phyloP scores from a whole-genome alignment of 2,113 vertebrate species.

The Triplophysa dalaica region DNA sequence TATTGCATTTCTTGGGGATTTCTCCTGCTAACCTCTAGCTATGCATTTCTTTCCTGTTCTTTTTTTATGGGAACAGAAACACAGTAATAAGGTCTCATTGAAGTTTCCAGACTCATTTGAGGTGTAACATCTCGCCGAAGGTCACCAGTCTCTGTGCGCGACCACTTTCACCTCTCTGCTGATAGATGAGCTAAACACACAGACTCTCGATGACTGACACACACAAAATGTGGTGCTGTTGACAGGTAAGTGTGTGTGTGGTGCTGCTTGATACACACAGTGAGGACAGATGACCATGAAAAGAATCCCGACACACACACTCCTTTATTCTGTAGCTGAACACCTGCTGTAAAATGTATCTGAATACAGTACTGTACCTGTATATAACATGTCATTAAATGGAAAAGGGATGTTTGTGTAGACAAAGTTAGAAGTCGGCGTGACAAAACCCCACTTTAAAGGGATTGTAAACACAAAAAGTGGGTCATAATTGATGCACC shows the following conservation, averaged over 20 bases:
- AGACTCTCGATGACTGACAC: slow-evolving; percentile 21
- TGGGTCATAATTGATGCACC: no score
- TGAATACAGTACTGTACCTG: no score
- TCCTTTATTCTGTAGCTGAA: no score
- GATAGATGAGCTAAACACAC: neutral
- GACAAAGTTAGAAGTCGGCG: no score
- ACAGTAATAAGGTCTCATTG: neutral
- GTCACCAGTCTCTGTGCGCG: neutral
- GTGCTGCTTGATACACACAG: neutral
- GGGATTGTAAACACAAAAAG: no score
- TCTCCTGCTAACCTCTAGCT: neutral
- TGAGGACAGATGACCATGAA: neutral
- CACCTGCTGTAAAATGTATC: no score
- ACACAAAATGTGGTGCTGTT: slow-evolving; percentile 35
- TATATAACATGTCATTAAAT: no score
- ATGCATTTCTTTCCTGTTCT: neutral
- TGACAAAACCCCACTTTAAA: no score
- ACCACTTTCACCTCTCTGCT: neutral
- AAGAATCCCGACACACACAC: neutral
- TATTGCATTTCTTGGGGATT: neutral
- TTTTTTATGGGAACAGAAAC: neutral
- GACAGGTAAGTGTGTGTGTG: slow-evolving; percentile 15
- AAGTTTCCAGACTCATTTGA: neutral
- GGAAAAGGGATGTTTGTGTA: no score
- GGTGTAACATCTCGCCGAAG: neutral